phyloP scores from a whole-genome alignment of 2,113 vertebrate species.

The Odocoileus hemionus region DNA sequence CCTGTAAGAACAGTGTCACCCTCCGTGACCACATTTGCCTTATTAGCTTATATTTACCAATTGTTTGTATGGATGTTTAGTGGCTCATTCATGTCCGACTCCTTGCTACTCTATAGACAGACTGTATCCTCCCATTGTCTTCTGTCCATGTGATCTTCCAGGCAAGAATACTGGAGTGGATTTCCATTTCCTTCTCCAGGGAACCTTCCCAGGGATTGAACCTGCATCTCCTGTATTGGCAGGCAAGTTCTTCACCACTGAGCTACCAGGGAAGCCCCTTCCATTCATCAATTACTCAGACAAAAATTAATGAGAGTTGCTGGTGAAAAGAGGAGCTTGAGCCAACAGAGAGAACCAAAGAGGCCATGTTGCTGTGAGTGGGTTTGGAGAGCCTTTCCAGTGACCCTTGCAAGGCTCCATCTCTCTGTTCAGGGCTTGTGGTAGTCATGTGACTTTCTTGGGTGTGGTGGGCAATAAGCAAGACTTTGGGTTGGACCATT shows the following conservation, averaged over 20 bases:
- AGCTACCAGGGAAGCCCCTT: neutral
- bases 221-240: neutral
- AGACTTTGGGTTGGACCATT: neutral
- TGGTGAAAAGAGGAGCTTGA: neutral
- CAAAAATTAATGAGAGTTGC: neutral
- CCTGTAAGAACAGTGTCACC: neutral
- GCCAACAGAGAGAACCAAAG: neutral
- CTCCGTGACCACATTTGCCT: neutral
- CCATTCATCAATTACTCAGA: neutral
- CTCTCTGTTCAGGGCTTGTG: neutral
- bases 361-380: neutral
- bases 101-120: neutral
- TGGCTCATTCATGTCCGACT: neutral
- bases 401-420: neutral
- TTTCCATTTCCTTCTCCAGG: neutral
- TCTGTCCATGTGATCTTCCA: neutral
- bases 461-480: neutral
- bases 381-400: neutral
- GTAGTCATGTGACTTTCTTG: neutral
- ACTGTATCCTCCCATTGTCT: neutral
- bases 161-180: neutral
- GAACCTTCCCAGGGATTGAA: neutral
- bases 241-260: neutral
- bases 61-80: neutral
- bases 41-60: neutral